Percentiles rank a stretch among this genome's conserved stretches.
These are phyloP conservation scores for Leptopilina syphax DNA, from an alignment of 2,888 invertebrate genomes.

Conservation along the genomic window DNA sequence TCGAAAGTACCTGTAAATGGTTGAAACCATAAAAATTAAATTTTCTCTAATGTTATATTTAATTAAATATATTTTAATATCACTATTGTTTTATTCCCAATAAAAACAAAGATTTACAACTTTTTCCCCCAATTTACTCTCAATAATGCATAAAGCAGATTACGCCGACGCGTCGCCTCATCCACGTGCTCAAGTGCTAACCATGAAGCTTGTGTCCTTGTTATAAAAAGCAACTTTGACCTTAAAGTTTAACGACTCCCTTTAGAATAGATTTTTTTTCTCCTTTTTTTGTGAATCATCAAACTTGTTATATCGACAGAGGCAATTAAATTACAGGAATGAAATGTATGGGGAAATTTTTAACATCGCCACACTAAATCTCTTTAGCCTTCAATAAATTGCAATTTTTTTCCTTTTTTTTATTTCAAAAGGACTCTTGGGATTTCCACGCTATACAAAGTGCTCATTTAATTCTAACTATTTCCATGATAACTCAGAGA, in stretches of 20 bases:
- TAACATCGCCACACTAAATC: background rate
- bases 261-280: constrained; percentile 43
- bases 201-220: constrained; percentile 35
- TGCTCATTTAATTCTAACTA: constrained; percentile 8
- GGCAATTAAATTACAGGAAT: constrained; percentile 40
- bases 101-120: background rate
- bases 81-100: no score
- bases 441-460: background rate
- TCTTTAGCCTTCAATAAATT: background rate
- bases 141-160: background rate
- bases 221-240: constrained; percentile 45
- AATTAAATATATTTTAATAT: no score
- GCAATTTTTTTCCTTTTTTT: background rate
- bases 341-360: background rate
- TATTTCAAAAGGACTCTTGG: background rate
- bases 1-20: no score
- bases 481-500: background rate
- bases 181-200: constrained; percentile 15
- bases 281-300: constrained; percentile 22
- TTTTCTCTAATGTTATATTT: no score
- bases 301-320: constrained; percentile 50
- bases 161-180: constrained; percentile 10
- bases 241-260: constrained; percentile 54
- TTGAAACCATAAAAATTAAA: no score
- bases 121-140: constrained; percentile 5